These are phyloP conservation scores for Drosophila nannoptera DNA, from an alignment of 1,140 invertebrate species.

Conservation along the genomic window DNA sequence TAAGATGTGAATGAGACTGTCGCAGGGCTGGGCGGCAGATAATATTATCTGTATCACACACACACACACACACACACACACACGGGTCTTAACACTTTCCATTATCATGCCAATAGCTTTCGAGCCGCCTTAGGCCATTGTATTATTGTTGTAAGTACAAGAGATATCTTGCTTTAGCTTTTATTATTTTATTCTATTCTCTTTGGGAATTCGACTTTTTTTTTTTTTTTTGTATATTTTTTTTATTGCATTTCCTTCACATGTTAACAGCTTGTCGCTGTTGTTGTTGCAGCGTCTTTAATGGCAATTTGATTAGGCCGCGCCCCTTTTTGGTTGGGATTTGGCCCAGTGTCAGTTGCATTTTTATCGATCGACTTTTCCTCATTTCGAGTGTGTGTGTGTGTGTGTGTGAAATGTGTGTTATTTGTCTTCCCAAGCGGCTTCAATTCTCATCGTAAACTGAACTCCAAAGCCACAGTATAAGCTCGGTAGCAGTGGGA, in stretches of 20 bases:
- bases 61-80: no score
- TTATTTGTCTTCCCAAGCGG: slow-evolving; percentile 41
- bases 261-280: slow-evolving; percentile 37
- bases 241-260: slow-evolving; percentile 46
- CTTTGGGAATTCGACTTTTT: no score
- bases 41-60: no score
- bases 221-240: slow-evolving; percentile 6
- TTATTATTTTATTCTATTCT: background rate
- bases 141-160: slow-evolving; percentile 35
- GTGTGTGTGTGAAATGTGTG: slow-evolving; percentile 40
- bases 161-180: slow-evolving; percentile 3
- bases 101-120: slow-evolving; percentile 30
- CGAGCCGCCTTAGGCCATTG: slow-evolving; percentile 24
- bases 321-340: slow-evolving; percentile 21
- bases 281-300: slow-evolving; percentile 54
- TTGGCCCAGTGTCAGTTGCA: slow-evolving; percentile 26
- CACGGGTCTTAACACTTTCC: slow-evolving; percentile 46
- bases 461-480: no score
- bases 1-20: slow-evolving; percentile 17
- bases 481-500: slow-evolving; percentile 24
- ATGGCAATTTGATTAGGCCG: slow-evolving; percentile 57
- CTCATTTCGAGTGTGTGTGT: background rate
- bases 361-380: slow-evolving; percentile 50
- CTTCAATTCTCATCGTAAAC: slow-evolving; percentile 36
- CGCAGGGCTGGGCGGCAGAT: no score